These are phyloP conservation scores for Cotesia congregata DNA, from an alignment of 2,888 invertebrate genomes.

Conservation along the genomic window DNA sequence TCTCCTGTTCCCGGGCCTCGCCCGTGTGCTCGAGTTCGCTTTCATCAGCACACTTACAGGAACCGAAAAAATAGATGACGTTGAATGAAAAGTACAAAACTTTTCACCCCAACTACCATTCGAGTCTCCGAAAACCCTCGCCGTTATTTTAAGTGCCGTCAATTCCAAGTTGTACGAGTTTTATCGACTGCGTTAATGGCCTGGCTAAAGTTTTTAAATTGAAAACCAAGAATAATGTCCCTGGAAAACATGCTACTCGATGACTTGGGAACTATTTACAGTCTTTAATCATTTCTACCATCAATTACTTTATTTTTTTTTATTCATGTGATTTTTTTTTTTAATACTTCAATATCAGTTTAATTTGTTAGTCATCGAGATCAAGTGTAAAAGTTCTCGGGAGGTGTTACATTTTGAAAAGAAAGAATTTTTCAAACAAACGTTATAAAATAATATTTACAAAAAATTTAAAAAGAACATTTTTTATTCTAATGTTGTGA, in stretches of 20 bases:
- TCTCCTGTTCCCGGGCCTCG: slow-evolving; percentile 28
- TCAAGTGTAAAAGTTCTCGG: too few relatives aligned
- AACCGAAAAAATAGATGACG: background rate
- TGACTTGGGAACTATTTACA: background rate
- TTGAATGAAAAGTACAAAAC: background rate
- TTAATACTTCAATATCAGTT: too few relatives aligned
- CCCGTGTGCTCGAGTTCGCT: slow-evolving; percentile 3
- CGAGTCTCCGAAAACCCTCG: background rate
- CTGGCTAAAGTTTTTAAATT: slow-evolving; percentile 24
- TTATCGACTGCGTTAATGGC: slow-evolving; percentile 34
- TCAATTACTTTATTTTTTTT: too few relatives aligned
- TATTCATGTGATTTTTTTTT: too few relatives aligned
- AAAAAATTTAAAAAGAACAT: too few relatives aligned
- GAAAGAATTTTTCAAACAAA: too few relatives aligned
- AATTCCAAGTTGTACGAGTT: slow-evolving; percentile 34
- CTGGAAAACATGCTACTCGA: background rate
- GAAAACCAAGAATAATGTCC: slow-evolving; percentile 24
- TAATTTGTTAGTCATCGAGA: too few relatives aligned
- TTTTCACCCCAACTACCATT: background rate
- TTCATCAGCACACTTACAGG: background rate
- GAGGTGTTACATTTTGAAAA: too few relatives aligned
- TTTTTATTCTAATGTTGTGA: too few relatives aligned
- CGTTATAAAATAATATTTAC: too few relatives aligned
- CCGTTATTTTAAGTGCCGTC: slow-evolving; percentile 21
- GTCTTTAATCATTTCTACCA: background rate